These are phyloP conservation scores for Agrilus planipennis DNA, from an alignment of 1,140 invertebrate genomes.

Conservation along the genomic window DNA sequence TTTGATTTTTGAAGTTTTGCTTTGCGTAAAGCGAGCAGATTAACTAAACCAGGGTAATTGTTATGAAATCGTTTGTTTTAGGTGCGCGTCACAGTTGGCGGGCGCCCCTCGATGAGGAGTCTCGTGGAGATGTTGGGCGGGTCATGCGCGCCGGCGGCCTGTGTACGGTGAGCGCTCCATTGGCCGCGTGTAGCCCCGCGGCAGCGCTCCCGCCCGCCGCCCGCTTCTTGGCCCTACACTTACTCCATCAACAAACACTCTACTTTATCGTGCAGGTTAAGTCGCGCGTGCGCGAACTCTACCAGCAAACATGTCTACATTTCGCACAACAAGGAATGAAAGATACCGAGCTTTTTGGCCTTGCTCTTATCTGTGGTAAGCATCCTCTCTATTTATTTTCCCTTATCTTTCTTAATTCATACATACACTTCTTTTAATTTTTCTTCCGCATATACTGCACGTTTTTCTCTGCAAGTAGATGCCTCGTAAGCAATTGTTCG, in stretches of 20 bases:
- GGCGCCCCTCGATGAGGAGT: slow-evolving; percentile 23
- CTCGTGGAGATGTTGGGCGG: slow-evolving; percentile 34
- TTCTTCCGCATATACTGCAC: not conserved
- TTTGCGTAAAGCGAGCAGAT: too few relatives aligned
- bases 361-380: slow-evolving; percentile 69
- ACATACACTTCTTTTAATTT: not conserved
- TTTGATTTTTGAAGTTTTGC: too few relatives aligned
- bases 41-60: too few relatives aligned
- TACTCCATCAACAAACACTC: slow-evolving; percentile 40
- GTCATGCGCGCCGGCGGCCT: slow-evolving; percentile 35
- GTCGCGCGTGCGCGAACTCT: slow-evolving; percentile 70
- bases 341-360: slow-evolving; percentile 72
- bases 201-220: slow-evolving; percentile 41
- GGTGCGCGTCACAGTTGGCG: slow-evolving; percentile 23
- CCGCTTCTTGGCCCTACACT: slow-evolving; percentile 47
- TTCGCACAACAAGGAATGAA: slow-evolving; percentile 65
- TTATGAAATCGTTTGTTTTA: too few relatives aligned
- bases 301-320: slow-evolving; percentile 66
- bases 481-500: not conserved
- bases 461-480: not conserved
- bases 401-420: not conserved
- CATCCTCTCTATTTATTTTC: slow-evolving; percentile 11
- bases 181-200: slow-evolving; percentile 34
- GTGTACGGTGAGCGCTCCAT: slow-evolving; percentile 35
- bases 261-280: slow-evolving; percentile 64